phyloP scores from a whole-genome alignment of 2,113 vertebrate genomes.

The Hippopotamus amphibius region DNA sequence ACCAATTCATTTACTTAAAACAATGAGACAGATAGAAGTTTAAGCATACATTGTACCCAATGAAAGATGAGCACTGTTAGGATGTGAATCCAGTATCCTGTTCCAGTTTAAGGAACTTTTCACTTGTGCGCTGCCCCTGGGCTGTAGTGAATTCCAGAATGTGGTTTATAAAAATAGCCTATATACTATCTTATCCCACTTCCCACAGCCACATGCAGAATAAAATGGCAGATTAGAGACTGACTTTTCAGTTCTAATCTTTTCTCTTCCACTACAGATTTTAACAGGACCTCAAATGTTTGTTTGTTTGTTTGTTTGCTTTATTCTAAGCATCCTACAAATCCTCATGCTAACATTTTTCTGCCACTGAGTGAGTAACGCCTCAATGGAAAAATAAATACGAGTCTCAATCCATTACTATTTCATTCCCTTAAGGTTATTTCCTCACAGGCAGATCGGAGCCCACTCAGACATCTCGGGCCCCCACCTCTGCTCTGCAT shows the following conservation, averaged over 20 bases:
- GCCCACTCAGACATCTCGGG: not conserved
- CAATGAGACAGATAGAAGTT: not conserved
- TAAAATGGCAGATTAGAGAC: not conserved
- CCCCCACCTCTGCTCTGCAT: slow-evolving; percentile 48
- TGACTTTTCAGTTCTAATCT: not conserved
- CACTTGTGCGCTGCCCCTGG: not conserved
- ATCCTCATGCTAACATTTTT: not conserved
- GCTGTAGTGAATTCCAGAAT: not conserved
- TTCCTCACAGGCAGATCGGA: slow-evolving; percentile 7
- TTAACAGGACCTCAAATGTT: not conserved
- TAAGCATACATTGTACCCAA: not conserved
- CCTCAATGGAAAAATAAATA: not conserved
- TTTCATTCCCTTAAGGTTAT: slow-evolving; percentile 33
- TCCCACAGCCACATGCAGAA: not conserved
- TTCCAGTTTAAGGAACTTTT: not conserved
- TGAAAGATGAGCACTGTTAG: no score
- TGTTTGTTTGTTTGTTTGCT: not conserved
- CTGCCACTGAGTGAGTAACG: not conserved
- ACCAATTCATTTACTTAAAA: not conserved
- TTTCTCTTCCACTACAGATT: not conserved
- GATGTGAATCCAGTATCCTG: not conserved
- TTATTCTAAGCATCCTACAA: not conserved
- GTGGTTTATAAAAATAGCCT: not conserved
- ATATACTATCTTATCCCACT: not conserved
- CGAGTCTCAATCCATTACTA: not conserved